Evolutionary conservation across 2,113 vertebrate genomes (phyloP), one percentile per base, ranked within the genome.

Genomic region (Erpornis zantholeuca): DNA sequence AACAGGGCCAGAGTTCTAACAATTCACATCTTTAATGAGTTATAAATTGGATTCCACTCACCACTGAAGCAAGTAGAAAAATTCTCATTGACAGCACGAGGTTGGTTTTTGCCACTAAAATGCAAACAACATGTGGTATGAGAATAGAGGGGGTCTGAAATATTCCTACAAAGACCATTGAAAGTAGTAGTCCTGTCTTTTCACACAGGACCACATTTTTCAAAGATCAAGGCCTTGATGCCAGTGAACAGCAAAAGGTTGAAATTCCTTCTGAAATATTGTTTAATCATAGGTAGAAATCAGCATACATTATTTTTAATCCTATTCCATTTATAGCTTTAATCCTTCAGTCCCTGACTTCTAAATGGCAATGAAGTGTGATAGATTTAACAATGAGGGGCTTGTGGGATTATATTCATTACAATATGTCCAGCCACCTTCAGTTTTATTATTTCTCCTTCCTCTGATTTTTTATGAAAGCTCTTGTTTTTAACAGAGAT

Each of bases 271-370:
- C 72, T 86, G 60, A 95, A 92, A 89, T 86, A 65, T 60, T 88
- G 27, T 92, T 86, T 88, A 93, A 81, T 93, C 69, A 33, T 82
- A 90, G 88, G 36, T 71, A 90, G 78, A 96, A 92, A 84, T 57
- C 38, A 38, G 18, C n/a, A 3, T 63, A 73, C 23, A 20, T 81
- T 3, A 83, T 69, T 91, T 92, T 36, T 90, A 90, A 84, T 85
- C 36, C 13, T 83, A 8, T 88, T 92, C 54, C 94, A 44, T 93
- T 42, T 78, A n/a, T 78, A 86, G 77, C 56, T 44, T 86, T 79
- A 82, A 88, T 93, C 72, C 18, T 82, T 59, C 50, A 91, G 29
- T 57, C 63, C 38, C 61, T 92, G 76, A 80, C 77, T 94, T 96
- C 68, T 91, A 76, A 94, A 85, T 80, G 73, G 5, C 66, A 80